A percentile compares a stretch with the other conserved stretches of the same genome.
Evolutionary conservation across 2,797 vertebrate genomes (phyloP).

Genomic region (Micromesistius poutassou): DNA sequence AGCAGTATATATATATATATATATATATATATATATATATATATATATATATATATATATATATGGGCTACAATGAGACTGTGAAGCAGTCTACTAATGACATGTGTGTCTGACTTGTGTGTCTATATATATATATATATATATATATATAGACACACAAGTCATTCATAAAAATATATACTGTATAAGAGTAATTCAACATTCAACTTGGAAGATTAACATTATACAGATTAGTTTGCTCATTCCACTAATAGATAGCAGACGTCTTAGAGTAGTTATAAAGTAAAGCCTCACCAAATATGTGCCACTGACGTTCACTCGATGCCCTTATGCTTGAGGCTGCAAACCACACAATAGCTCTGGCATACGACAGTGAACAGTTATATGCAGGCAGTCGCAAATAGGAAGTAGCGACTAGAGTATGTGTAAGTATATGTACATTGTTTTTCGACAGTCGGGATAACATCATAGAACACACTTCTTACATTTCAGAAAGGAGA

Average conservation of each 20-base stretch:
- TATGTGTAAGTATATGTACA: too few relatives aligned
- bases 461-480: not conserved
- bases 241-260: not conserved
- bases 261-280: not conserved
- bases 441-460: not conserved
- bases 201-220: too few relatives aligned
- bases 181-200: not conserved
- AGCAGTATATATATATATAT: too few relatives aligned
- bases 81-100: too few relatives aligned
- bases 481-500: not conserved
- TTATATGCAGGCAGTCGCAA: not conserved
- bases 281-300: not conserved
- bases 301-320: not conserved
- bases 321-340: not conserved
- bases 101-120: too few relatives aligned
- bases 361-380: not conserved
- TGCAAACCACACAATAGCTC: not conserved
- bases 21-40: too few relatives aligned
- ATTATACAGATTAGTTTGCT: not conserved
- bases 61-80: too few relatives aligned
- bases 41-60: too few relatives aligned
- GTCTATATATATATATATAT: too few relatives aligned
- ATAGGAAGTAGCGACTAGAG: not conserved
- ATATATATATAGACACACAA: too few relatives aligned
- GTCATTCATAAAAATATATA: not conserved